Percentiles rank a stretch among this genome's conserved stretches.
Evolutionary conservation across 1,140 invertebrate genomes (phyloP).

Genomic region (Octopus bimaculoides): DNA sequence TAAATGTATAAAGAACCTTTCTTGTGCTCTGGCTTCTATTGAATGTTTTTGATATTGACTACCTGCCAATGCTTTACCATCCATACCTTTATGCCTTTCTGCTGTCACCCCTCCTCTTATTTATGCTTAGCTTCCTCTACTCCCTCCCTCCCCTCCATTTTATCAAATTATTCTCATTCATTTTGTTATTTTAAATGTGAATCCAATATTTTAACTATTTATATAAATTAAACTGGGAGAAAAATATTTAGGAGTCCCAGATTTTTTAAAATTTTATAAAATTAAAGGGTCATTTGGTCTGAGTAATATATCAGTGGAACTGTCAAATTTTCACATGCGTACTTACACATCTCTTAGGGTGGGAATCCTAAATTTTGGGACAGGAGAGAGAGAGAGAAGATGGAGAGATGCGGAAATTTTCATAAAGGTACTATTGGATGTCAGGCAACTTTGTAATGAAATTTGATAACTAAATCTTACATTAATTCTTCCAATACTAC

Average conservation of each 20-base stretch:
- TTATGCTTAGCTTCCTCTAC: background rate
- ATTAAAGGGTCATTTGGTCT: too few relatives aligned
- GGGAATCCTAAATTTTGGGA: background rate
- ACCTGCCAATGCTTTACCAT: background rate
- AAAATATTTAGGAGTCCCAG: too few relatives aligned
- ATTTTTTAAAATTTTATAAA: too few relatives aligned
- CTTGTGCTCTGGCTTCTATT: too few relatives aligned
- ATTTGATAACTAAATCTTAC: background rate
- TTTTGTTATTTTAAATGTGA: too few relatives aligned
- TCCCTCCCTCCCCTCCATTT: background rate
- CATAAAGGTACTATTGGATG: slow-evolving; percentile 9
- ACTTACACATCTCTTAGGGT: too few relatives aligned
- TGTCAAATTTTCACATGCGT: too few relatives aligned
- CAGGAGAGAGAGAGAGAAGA: background rate
- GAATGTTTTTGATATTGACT: background rate
- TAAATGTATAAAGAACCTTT: too few relatives aligned
- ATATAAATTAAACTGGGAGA: too few relatives aligned
- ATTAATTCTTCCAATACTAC: slow-evolving; percentile 2
- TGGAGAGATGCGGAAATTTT: slow-evolving; percentile 7
- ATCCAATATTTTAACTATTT: too few relatives aligned
- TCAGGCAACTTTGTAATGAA: background rate
- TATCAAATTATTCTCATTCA: too few relatives aligned
- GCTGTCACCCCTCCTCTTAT: slow-evolving; percentile 18
- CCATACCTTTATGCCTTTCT: slow-evolving; percentile 12
- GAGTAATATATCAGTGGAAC: too few relatives aligned